Base-by-base conservation (phyloP, 2,797 vertebrate species). In the Sebastes kiyomatsui region DNA sequence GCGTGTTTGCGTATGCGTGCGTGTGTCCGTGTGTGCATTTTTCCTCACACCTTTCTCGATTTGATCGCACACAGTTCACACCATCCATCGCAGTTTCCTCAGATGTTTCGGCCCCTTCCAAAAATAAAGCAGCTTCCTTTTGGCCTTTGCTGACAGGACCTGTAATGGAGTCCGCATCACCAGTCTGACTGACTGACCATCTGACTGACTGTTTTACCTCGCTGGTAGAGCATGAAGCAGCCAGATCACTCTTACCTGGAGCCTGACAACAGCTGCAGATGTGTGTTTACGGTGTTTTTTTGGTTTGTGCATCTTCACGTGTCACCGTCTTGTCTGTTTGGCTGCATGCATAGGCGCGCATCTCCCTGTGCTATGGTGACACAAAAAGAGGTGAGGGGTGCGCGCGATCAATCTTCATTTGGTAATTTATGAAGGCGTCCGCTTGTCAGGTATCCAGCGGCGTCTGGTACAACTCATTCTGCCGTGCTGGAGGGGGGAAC, bases 341-440 rank as follows among this genome's bases (percentile, higher is more conserved):
- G 22, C 52, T 23, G 38, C 33, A n/a, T 25, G 72, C 23, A 18
- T 9, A 66, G 46, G 35, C 25, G 27, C 38, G 62, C 38, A 20
- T 66, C 30, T 78, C 70, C 67, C 42, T 14, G 10, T 67, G 33
- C 69, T 54, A 77, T 64, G 84, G 80, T 52, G 74, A 86, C 86
- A 88, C 90, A 90, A 87, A 90, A 91, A 86, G 84, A 90, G 92
- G 87, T 81, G 80, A 86, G 72, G 71, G 81, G 88, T 77, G 88
- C 6, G 87, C 79, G 56, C 91, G 87, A 96, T 96, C 95, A 95
- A 96, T 96, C 95, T 96, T 96, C 95, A 95, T 96, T 95, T 93
- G 91, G 94, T 93, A 95, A 95, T 94, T 94, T 94, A 94, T 94
- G 94, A 95, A 94, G 93, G 92, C 91, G 80, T 90, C 90, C 32